Base-by-base conservation (phyloP, 2,888 invertebrate species). In the Cerastoderma edule region DNA sequence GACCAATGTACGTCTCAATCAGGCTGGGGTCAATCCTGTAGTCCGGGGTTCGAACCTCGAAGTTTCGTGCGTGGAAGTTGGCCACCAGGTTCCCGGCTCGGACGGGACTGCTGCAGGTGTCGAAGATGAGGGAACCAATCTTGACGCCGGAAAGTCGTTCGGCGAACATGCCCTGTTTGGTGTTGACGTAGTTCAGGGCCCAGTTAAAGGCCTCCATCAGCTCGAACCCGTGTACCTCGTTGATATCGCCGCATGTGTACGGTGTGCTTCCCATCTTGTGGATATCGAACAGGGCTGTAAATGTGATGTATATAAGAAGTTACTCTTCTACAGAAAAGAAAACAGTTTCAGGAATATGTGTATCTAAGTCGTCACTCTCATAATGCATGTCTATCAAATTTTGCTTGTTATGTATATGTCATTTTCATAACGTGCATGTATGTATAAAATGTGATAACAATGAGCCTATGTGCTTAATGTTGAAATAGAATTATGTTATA, bases 161-260 rank as follows among this genome's bases (percentile, higher is more conserved):
- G 10, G 35, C 48, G 65, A 92, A 92, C 27, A 89, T 86, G n/a
- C 91, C 91, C 3, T 80, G 54, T 48, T 86, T 84, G 16, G 66
- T 72, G 78, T 91, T 91, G 46, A 91, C 87, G 60, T 88, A 87
- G 1, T 89, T 86, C 4, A 91, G 69, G 22, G 92, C 91, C 79
- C 84, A 92, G 76, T 91, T 88, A 77, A 92, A 92, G 19, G 90
- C 90, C 70, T 91, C 91, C 67, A 89, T 72, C 6, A 92, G 86
- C 63, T 88, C 90, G 32, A 89, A 85, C 16, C 92, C 91, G 69
- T 90, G 88, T 32, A 89, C 79, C 22, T 75, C 76, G 67, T 91
- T 91, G 33, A 91, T 87, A 16, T 78, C 83, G 2, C 91, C 91
- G 81, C 92, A 92, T 5, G 88, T 86, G 75, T 86, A 91, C 3